Conservation (phyloP, 2,113 vertebrate species). For the Esox niger region DNA sequence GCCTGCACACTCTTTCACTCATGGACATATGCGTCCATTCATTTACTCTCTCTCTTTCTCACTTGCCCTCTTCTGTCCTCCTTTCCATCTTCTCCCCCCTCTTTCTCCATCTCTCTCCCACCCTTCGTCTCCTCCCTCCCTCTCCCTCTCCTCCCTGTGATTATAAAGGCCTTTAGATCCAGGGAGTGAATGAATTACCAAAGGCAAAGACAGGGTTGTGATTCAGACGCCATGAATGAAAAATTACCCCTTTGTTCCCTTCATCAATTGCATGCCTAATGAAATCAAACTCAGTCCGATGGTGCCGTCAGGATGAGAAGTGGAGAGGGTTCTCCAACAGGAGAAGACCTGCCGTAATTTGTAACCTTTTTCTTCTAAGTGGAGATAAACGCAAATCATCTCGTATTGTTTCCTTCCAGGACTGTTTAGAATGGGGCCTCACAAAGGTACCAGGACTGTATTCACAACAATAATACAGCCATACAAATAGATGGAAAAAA, state of each 20-base stretch:
- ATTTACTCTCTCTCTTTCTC: conserved; percentile 62
- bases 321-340: conserved; percentile 65
- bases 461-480: conserved; percentile 2
- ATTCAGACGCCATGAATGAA: conserved; percentile 76
- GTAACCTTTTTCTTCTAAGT: conserved; percentile 74
- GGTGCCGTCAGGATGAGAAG: conserved; percentile 70
- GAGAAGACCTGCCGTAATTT: conserved; percentile 73
- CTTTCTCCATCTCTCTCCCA: conserved; percentile 37
- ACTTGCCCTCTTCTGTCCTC: conserved; percentile 55
- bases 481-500: not conserved
- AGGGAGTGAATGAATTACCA: conserved; percentile 75
- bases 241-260: conserved; percentile 82
- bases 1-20: conserved; percentile 31
- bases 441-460: conserved; percentile 10
- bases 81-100: conserved; percentile 40
- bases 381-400: conserved; percentile 72
- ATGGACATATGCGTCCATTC: conserved; percentile 64
- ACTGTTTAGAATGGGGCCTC: conserved; percentile 34
- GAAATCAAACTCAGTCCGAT: conserved; percentile 79
- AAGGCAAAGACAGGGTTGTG: conserved; percentile 76
- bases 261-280: conserved; percentile 84
- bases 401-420: conserved; percentile 59
- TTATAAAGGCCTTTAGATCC: conserved; percentile 76
- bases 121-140: conserved; percentile 51
- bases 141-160: conserved; percentile 62